Conservation (phyloP, 2,888 invertebrate species). For the Platypus cylindrus region DNA sequence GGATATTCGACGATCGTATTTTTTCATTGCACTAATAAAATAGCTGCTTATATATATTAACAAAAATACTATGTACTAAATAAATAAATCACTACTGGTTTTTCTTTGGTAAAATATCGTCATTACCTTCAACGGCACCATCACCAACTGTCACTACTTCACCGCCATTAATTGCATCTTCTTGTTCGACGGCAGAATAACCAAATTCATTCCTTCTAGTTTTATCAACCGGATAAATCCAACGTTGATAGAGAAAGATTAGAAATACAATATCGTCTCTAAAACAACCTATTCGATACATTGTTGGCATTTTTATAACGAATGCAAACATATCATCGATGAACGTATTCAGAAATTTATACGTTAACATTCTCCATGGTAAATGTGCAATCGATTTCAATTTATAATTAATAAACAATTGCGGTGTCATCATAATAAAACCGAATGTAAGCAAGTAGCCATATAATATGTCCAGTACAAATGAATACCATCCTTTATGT, state of each 20-base stretch:
- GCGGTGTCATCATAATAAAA: slow-evolving; percentile 99
- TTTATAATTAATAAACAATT: slow-evolving; percentile 98
- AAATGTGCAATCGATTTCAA: slow-evolving; percentile 97
- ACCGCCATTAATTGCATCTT: slow-evolving; percentile 13
- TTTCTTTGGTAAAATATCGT: too few species aligned
- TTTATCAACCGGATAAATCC: slow-evolving; percentile 96
- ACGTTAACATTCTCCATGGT: slow-evolving; percentile 99
- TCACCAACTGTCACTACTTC: too few species aligned
- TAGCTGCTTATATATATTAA: too few species aligned
- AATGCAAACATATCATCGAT: slow-evolving; percentile 99
- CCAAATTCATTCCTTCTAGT: slow-evolving; percentile 96
- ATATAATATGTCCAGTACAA: slow-evolving; percentile 90
- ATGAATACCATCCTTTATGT: slow-evolving; percentile 99
- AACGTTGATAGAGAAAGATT: slow-evolving; percentile 96
- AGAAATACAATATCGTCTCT: slow-evolving; percentile 98
- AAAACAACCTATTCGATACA: slow-evolving; percentile 96
- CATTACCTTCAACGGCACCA: too few species aligned
- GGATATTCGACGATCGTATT: too few species aligned
- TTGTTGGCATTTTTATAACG: slow-evolving; percentile 99
- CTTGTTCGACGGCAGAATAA: slow-evolving; percentile 73
- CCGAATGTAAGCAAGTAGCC: slow-evolving; percentile 97
- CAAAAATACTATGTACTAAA: too few species aligned
- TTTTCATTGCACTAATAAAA: too few species aligned
- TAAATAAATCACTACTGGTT: too few species aligned
- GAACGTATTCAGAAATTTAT: slow-evolving; percentile 98